Evolutionary conservation across 1,140 invertebrate genomes (phyloP).

Genomic region (Trichonephila clavipes): DNA sequence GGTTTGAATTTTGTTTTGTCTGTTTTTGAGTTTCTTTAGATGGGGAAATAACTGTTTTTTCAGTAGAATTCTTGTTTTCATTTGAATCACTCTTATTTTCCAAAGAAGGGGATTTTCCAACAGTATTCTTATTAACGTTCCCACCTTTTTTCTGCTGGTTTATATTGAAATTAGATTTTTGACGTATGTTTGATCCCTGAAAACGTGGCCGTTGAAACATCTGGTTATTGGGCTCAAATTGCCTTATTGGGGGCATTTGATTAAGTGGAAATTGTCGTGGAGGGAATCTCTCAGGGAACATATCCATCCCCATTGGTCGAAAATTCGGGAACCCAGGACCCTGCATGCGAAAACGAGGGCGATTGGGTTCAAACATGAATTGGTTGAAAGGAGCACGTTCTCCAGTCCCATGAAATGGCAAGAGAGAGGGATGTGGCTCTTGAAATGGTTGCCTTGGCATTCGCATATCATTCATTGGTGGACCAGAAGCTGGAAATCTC

Average conservation of each 20-base stretch:
- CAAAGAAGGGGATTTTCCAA: not conserved
- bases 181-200: not conserved
- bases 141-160: not conserved
- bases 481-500: not conserved
- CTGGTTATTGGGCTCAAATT: not conserved
- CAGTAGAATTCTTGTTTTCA: not conserved
- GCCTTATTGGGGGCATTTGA: not conserved
- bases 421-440: constrained; percentile 17
- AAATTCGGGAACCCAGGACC: constrained; percentile 54
- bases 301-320: constrained; percentile 40
- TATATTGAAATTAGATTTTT: not conserved
- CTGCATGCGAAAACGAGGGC: constrained; percentile 57
- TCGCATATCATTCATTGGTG: constrained; percentile 51
- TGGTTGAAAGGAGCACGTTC: constrained; percentile 52
- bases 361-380: constrained; percentile 49
- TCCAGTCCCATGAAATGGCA: constrained; percentile 28
- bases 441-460: constrained; percentile 37
- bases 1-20: not conserved
- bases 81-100: not conserved
- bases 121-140: not conserved
- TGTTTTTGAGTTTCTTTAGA: not conserved
- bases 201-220: constrained; percentile 40
- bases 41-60: not conserved
- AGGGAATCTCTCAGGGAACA: constrained; percentile 56
- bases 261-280: constrained; percentile 9